Evolutionary conservation across 2,888 invertebrate genomes (phyloP).

Genomic region (Acanthopleura granulata): DNA sequence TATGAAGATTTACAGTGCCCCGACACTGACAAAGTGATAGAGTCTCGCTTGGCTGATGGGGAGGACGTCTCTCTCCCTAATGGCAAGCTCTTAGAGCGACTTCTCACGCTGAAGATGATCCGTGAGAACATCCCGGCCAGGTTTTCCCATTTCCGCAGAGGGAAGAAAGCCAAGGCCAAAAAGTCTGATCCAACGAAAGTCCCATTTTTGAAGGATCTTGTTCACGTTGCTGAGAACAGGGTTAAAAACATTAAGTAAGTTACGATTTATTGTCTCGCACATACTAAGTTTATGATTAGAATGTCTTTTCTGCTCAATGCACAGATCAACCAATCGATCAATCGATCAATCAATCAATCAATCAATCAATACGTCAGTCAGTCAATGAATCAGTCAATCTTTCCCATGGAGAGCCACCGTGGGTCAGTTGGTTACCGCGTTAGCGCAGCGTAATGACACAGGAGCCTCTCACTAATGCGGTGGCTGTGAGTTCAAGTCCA

Average conservation of each 20-base stretch:
- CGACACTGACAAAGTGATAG: slow-evolving; percentile 58
- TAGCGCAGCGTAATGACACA: too few species aligned
- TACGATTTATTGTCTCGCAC: background rate
- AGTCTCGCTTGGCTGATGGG: slow-evolving; percentile 49
- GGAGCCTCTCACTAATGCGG: too few species aligned
- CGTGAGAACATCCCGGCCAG: slow-evolving; percentile 31
- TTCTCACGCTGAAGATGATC: slow-evolving; percentile 56
- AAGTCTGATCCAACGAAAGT: slow-evolving; percentile 27
- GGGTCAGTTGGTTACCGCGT: too few species aligned
- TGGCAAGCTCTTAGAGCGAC: slow-evolving; percentile 67
- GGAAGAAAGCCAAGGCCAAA: background rate
- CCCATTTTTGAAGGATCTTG: slow-evolving; percentile 50
- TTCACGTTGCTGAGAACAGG: slow-evolving; percentile 55
- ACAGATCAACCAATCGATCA: too few species aligned
- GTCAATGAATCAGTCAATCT: too few species aligned
- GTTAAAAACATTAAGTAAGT: slow-evolving; percentile 53
- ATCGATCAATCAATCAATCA: too few species aligned
- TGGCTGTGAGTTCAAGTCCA: too few species aligned
- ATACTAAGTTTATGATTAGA: too few species aligned
- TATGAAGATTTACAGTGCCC: slow-evolving; percentile 66
- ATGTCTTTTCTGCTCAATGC: too few species aligned
- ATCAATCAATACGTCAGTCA: too few species aligned
- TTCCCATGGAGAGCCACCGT: too few species aligned
- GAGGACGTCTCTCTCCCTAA: slow-evolving; percentile 58
- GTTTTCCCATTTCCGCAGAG: slow-evolving; percentile 3